phyloP scores from a whole-genome alignment of 2,888 invertebrate species.

The Pandemis corylana region DNA sequence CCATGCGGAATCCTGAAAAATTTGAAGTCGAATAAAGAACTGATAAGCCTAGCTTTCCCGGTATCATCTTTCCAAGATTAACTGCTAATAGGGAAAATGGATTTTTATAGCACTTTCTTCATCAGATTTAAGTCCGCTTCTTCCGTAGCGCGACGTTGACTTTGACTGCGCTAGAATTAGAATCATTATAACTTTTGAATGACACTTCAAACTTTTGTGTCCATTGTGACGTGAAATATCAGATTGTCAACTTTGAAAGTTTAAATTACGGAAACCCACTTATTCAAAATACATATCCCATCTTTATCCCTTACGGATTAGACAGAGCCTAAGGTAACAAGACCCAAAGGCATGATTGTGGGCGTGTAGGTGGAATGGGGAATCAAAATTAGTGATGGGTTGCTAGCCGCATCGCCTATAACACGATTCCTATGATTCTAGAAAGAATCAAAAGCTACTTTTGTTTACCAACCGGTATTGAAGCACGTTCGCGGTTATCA shows the following conservation, averaged over 20 bases:
- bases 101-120: slow-evolving; percentile 45
- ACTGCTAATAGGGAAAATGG: slow-evolving; percentile 57
- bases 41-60: slow-evolving; percentile 41
- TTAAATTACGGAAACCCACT: background rate
- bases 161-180: slow-evolving; percentile 7
- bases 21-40: slow-evolving; percentile 52
- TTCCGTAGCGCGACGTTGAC: background rate
- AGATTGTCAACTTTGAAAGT: background rate
- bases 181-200: slow-evolving; percentile 6
- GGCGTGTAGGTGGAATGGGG: no score
- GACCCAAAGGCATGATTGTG: no score
- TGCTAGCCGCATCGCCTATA: no score
- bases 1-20: slow-evolving; percentile 43
- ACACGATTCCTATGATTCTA: no score
- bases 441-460: background rate
- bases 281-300: background rate
- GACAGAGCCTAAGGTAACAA: background rate
- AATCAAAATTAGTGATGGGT: no score
- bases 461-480: background rate
- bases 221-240: background rate
- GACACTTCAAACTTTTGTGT: background rate
- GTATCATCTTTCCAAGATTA: slow-evolving; percentile 58
- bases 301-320: background rate
- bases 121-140: slow-evolving; percentile 18
- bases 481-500: background rate